phyloP scores from a whole-genome alignment of 2,888 invertebrate genomes.

The Volucella zonaria region DNA sequence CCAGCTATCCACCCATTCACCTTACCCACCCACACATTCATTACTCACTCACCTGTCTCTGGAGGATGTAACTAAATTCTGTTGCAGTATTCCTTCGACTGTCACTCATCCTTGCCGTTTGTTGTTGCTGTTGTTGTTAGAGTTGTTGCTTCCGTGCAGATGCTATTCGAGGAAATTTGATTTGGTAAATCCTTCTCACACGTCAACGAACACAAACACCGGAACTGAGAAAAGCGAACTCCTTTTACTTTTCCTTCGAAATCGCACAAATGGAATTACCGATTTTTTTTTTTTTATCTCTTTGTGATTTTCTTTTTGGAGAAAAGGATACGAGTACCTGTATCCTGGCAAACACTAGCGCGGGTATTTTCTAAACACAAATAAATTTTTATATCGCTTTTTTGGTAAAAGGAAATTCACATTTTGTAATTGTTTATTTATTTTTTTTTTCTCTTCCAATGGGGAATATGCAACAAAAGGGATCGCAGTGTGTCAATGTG shows the following conservation, averaged over 20 bases:
- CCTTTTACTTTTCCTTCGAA: no score
- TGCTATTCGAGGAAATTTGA: slow-evolving; percentile 39
- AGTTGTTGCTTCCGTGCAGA: slow-evolving; percentile 15
- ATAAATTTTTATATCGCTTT: slow-evolving; percentile 25
- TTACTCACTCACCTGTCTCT: slow-evolving; percentile 79
- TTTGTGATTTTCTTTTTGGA: not conserved
- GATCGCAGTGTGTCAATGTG: slow-evolving; percentile 12
- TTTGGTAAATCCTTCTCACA: slow-evolving; percentile 35
- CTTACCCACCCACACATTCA: slow-evolving; percentile 59
- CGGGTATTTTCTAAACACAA: not conserved
- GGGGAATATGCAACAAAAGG: slow-evolving; percentile 25
- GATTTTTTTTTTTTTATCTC: slow-evolving; percentile 41
- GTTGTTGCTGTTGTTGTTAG: slow-evolving; percentile 30
- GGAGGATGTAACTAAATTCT: slow-evolving; percentile 82
- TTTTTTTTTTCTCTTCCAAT: not conserved
- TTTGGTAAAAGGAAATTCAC: slow-evolving; percentile 48
- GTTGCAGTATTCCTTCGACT: slow-evolving; percentile 81
- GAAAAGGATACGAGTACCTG: slow-evolving; percentile 34
- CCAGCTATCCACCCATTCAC: no score
- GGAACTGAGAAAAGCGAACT: not conserved
- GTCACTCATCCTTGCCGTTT: slow-evolving; percentile 78
- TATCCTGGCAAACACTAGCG: slow-evolving; percentile 16
- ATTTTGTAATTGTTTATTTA: slow-evolving; percentile 37
- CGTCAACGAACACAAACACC: slow-evolving; percentile 27
- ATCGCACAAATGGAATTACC: slow-evolving; percentile 40